Evolutionary conservation across 2,113 vertebrate genomes (phyloP).

Genomic region (Castor canadensis): DNA sequence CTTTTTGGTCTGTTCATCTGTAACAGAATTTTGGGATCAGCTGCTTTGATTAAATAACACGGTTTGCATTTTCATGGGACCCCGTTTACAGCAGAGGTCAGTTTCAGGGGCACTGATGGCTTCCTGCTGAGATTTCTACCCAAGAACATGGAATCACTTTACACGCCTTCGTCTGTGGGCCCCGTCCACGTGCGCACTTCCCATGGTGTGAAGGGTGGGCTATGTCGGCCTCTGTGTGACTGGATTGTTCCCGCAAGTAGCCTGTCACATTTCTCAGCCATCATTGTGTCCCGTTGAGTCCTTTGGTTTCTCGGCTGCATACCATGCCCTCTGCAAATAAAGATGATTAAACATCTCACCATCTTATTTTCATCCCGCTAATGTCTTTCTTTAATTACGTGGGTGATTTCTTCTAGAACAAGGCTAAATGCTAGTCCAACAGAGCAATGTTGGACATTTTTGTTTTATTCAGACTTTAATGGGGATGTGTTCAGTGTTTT

Average conservation of each 20-base stretch:
- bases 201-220: too few species aligned
- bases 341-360: slow-evolving; percentile 58
- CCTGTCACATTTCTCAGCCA: too few species aligned
- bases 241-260: too few species aligned
- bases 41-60: slow-evolving; percentile 21
- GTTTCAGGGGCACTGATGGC: background rate
- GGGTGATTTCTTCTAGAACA: slow-evolving; percentile 62
- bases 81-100: background rate
- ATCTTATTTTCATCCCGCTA: slow-evolving; percentile 57
- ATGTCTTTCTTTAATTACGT: slow-evolving; percentile 71
- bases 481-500: slow-evolving; percentile 58
- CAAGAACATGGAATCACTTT: background rate
- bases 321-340: slow-evolving; percentile 61
- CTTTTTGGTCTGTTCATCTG: slow-evolving; percentile 14
- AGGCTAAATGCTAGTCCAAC: slow-evolving; percentile 57
- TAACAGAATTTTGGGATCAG: slow-evolving; percentile 4
- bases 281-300: slow-evolving; percentile 1
- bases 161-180: background rate
- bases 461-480: slow-evolving; percentile 70
- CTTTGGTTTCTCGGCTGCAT: background rate
- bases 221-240: background rate
- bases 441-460: slow-evolving; percentile 64
- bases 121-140: background rate
- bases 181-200: too few species aligned
- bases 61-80: background rate